Evolutionary conservation across 2,888 invertebrate species (phyloP).

Genomic region (Myathropa florea): DNA sequence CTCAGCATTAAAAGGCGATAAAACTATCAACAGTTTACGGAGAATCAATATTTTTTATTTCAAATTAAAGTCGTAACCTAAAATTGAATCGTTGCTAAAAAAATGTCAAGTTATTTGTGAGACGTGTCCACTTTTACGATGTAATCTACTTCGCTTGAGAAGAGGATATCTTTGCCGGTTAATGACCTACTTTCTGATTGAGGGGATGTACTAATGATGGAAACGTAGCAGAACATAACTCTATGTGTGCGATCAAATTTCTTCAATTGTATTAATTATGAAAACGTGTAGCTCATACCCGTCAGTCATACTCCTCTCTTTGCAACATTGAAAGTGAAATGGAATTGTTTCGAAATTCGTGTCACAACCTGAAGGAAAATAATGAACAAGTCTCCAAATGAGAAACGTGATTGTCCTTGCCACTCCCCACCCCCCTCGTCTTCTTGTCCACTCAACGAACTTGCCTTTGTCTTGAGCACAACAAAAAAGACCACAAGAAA

Average conservation of each 20-base stretch:
- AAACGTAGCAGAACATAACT: neutral
- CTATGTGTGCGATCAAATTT: neutral
- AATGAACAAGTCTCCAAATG: neutral
- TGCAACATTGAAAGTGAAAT: neutral
- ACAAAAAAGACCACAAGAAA: neutral
- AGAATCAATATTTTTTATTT: neutral
- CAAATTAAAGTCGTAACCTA: neutral
- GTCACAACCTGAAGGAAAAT: neutral
- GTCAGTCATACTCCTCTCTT: neutral
- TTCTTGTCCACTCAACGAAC: neutral
- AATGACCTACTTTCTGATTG: neutral
- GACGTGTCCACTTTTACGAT: neutral
- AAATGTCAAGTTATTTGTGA: no score
- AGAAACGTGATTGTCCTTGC: neutral
- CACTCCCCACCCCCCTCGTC: neutral
- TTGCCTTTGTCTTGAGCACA: neutral
- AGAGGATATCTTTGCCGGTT: neutral
- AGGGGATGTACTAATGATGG: neutral
- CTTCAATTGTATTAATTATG: neutral
- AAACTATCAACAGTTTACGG: neutral
- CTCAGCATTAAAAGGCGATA: neutral
- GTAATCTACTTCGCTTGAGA: neutral
- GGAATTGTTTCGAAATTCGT: neutral
- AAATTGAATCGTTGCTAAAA: neutral
- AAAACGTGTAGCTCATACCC: neutral